Evolutionary conservation across 1,140 invertebrate species (phyloP), one percentile per base, ranked within the genome.

Genomic region (Polypedilum pembai): DNA sequence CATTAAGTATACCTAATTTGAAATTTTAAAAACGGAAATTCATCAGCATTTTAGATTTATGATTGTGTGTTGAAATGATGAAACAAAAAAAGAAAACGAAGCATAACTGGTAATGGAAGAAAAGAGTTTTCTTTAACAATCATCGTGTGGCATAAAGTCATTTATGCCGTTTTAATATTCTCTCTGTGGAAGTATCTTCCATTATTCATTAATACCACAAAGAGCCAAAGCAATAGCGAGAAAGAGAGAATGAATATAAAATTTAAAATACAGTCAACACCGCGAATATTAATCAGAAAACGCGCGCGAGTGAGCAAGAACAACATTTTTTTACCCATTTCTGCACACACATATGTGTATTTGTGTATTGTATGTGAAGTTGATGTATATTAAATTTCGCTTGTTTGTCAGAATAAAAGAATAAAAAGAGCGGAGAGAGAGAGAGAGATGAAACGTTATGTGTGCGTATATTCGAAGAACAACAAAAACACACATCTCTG

Each of bases 251-350:
- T 56, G 12, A 15, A 56, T 12, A 15, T 12, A 56, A 56, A 33
- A 33, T 33, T 33, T 56, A 56, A 56, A 56, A 56, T 56, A 56
- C n/a, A 56, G 12, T n/a, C 45, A 69, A 18, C 65, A 69, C 65
- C 65, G 65, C 65, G 65, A 18, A 69, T 69, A 69, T 69, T 69
- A 69, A 69, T 69, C 65, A 69, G 65, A 18, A 15, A n/a, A 18
- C 17, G 65, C 65, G n/a, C 8, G 15, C 65, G 8, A 12, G 45
- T n/a, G 12, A 12, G 45, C n/a, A 56, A 56, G n/a, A 56, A 56
- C 12, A 56, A 15, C n/a, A 12, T 45, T 45, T 45, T 41, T 45
- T 56, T 56, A 56, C 24, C 24, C 24, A 33, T 33, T 33, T 33
- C 24, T 33, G 24, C 24, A 33, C 24, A 33, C 24, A 33, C 24